Evolutionary conservation across 2,888 invertebrate species (phyloP), one percentile per base, ranked within the genome.

Genomic region (Psylliodes chrysocephalus): DNA sequence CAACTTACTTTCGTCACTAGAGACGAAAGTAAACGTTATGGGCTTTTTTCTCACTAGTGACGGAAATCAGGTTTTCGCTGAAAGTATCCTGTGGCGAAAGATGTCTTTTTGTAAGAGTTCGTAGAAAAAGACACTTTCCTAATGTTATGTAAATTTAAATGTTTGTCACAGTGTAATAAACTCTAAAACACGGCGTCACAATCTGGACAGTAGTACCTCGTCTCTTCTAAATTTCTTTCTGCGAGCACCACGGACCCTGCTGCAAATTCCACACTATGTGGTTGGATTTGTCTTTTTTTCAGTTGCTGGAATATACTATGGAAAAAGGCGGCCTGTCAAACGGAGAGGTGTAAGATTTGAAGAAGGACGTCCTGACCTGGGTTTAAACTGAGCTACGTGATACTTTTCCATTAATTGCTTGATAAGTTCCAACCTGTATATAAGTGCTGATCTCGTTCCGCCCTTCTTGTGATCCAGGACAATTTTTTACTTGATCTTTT

Each of bases 141-240:
- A n/a, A n/a, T n/a, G n/a, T n/a, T n/a, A n/a, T n/a, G n/a, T n/a
- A n/a, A n/a, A n/a, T n/a, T n/a, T n/a, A n/a, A n/a, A n/a, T n/a
- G n/a, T n/a, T n/a, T n/a, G n/a, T n/a, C n/a, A n/a, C n/a, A n/a
- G 8, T 12, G 22, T 28, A 14, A 18, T 22, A 22, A 12, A 38
- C 12, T 7, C 18, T 53, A 19, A 18, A 15, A 54, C 54, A 22
- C 18, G 22, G 14, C 12, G n/a, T 46, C 46, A 46, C 46, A 46
- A 2, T 46, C 19, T 5, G 1, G 7, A 10, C 46, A 46, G 10
- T 19, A 46, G 19, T 46, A 46, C 19, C 46, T 46, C 8, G 19
- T 46, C 10, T 19, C 10, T 46, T 19, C 46, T 4, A 8, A 19
- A 19, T 15, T 5, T 19, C 19, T 46, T 46, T 46, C 12, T 10